These are phyloP conservation scores for Noctua comes DNA, from an alignment of 2,888 invertebrate genomes.

Conservation along the genomic window DNA sequence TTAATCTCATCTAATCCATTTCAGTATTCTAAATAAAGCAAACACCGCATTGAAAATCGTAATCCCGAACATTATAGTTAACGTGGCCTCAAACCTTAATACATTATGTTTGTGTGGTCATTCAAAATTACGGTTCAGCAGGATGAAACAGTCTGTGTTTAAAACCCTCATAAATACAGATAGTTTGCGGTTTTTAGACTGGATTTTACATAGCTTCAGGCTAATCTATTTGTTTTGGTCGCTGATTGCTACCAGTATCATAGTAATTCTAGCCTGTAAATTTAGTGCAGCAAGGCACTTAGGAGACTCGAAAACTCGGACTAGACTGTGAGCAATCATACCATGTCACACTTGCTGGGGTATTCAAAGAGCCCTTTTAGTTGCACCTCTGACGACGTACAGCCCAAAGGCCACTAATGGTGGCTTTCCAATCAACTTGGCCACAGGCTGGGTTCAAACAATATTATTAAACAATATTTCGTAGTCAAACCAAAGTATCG, in stretches of 20 bases:
- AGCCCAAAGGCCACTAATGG: neutral
- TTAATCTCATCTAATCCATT: neutral
- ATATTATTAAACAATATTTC: neutral
- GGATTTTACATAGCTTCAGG: constrained; percentile 4
- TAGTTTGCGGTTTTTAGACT: constrained; percentile 35
- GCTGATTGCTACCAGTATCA: neutral
- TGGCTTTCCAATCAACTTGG: neutral
- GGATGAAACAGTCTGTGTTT: constrained; percentile 1
- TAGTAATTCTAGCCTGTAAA: neutral
- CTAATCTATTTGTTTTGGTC: constrained; percentile 9
- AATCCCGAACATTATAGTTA: constrained; percentile 11
- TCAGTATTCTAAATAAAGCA: neutral
- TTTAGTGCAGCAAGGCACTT: neutral
- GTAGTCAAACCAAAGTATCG: neutral
- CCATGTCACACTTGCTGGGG: neutral
- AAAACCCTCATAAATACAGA: constrained; percentile 44
- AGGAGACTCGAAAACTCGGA: neutral
- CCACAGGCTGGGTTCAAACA: neutral
- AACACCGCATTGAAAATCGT: constrained; percentile 15
- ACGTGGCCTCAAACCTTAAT: constrained; percentile 9
- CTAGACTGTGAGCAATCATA: neutral
- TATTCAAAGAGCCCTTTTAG: neutral
- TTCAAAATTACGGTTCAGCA: constrained; percentile 31
- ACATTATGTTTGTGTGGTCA: constrained; percentile 20
- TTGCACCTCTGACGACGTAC: neutral